A percentile compares a stretch with the other conserved stretches of the same genome.
phyloP scores from a whole-genome alignment of 2,113 vertebrate genomes.

The Erinaceus europaeus region DNA sequence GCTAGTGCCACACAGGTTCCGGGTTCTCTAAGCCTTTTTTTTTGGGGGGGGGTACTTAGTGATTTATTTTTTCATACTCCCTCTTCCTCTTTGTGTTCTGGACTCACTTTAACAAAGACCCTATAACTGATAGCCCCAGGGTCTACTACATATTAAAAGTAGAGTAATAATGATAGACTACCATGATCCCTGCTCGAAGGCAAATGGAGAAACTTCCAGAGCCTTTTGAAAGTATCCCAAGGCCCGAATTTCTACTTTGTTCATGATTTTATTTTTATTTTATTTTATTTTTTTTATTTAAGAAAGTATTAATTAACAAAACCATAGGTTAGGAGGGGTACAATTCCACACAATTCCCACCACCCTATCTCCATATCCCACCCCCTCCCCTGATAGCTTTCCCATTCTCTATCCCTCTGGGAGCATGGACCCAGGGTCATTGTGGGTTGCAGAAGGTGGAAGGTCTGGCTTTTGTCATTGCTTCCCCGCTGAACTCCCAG shows the following conservation, averaged over 20 bases:
- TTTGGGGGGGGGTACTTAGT: no score
- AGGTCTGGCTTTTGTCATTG: no score
- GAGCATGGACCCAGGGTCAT: no score
- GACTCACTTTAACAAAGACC: neutral
- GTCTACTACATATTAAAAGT: conserved; percentile 37
- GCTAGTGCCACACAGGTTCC: neutral
- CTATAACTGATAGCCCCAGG: conserved; percentile 16
- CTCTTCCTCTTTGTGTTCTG: neutral
- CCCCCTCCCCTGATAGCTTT: no score
- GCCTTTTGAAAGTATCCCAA: neutral
- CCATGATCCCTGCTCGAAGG: neutral
- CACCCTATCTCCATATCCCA: no score
- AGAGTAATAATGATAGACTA: conserved; percentile 14
- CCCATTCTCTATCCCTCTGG: no score
- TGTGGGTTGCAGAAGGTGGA: no score
- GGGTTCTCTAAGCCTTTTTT: neutral
- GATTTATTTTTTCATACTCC: neutral
- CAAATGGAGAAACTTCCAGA: neutral
- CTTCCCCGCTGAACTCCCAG: no score
- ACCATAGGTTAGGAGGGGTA: no score
- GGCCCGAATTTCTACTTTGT: neutral
- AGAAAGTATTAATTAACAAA: no score
- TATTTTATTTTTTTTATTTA: no score
- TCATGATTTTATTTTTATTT: neutral
- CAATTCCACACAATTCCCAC: no score